phyloP scores from a whole-genome alignment of 2,888 invertebrate genomes.

The Tachina lurida region DNA sequence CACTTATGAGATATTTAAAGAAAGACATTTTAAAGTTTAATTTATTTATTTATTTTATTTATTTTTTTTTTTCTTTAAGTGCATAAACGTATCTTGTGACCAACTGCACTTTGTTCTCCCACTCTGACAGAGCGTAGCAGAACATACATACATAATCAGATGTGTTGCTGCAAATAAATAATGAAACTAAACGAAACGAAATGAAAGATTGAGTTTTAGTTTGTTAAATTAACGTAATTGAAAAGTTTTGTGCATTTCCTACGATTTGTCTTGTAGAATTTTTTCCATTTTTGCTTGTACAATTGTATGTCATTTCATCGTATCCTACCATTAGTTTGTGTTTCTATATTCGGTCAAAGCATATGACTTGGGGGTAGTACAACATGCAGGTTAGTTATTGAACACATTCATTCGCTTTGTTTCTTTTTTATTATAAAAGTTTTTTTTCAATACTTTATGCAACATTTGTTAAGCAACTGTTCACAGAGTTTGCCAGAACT shows the following conservation, averaged over 20 bases:
- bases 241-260: slow-evolving; percentile 66
- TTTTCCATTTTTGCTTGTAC: slow-evolving; percentile 1
- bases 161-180: slow-evolving; percentile 38
- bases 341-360: not conserved
- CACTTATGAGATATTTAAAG: too few relatives aligned
- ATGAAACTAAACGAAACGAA: slow-evolving; percentile 51
- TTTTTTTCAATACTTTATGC: slow-evolving; percentile 21
- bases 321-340: not conserved
- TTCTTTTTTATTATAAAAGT: not conserved
- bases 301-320: slow-evolving; percentile 2
- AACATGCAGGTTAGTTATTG: slow-evolving; percentile 64
- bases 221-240: slow-evolving; percentile 70
- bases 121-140: not conserved
- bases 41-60: not conserved
- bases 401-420: slow-evolving; percentile 39
- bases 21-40: too few relatives aligned
- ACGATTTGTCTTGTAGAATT: slow-evolving; percentile 52
- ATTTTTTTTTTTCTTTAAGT: not conserved
- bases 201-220: slow-evolving; percentile 57
- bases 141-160: not conserved
- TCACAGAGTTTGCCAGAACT: slow-evolving; percentile 37
- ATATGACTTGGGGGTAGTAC: not conserved
- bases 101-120: slow-evolving; percentile 12
- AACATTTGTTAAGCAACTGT: slow-evolving; percentile 61
- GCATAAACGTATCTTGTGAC: not conserved